Base-by-base conservation (phyloP, 2,888 invertebrate species). In the Biston stratarius region DNA sequence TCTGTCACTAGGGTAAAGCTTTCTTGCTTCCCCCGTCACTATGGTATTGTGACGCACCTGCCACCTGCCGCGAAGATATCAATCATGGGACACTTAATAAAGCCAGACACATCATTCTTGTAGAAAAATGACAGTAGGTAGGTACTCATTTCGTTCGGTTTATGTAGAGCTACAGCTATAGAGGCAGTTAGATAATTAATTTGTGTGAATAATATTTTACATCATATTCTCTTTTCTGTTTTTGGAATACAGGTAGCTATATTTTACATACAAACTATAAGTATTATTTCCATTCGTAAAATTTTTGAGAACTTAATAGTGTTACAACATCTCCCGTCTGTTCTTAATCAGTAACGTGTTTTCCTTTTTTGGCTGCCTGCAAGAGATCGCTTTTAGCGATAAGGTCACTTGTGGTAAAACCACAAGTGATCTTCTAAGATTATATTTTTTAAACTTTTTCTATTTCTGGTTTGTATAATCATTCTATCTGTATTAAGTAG, bases 11-110 rank as follows among this genome's bases (percentile, higher is more conserved):
- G 56, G 59, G 60, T 59, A 45, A 69, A 70, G 65, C 66, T 74
- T 69, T 68, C 67, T 51, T 40, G 51, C 44, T 53, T 58, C 68
- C 69, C 68, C 64, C 66, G 61, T 74, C 67, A 70, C 74, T 70
- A 70, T 71, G 66, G 66, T 53, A 69, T 73, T 72, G 71, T 76
- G 72, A 82, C 82, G 79, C 87, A 89, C 87, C 86, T 87, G 85
- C 82, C 82, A 79, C 81, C 74, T 78, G 75, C 64, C 72, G 75
- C 80, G 78, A 79, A 81, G 81, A 82, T 88, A 91, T 92, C 89
- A 89, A 89, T 92, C 91, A 92, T 80, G 83, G 83, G 84, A 87
- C 87, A 88, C 89, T 90, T 92, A 91, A 91, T 92, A 91, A 90
- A 88, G 84, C 84, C 83, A 73, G 81, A 82, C 75, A 71, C 73